These are phyloP conservation scores for Crypturellus tataupa DNA, from an alignment of 2,797 vertebrate genomes.

Conservation along the genomic window DNA sequence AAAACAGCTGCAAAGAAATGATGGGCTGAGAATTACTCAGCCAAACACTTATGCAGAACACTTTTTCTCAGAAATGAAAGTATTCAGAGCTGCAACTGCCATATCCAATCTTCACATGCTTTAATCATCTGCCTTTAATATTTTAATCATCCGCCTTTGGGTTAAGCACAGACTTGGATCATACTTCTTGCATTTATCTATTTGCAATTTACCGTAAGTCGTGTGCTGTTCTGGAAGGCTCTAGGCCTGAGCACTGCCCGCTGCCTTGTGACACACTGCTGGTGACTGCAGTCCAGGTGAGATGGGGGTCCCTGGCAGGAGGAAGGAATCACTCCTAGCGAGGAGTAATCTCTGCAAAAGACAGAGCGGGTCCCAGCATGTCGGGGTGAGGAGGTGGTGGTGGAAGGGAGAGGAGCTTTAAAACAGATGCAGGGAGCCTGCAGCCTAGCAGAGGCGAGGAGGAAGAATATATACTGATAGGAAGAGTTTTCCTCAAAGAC, in stretches of 20 bases:
- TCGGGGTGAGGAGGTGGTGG: background rate
- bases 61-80: background rate
- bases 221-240: background rate
- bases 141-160: background rate
- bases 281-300: background rate
- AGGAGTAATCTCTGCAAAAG: background rate
- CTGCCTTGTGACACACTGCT: background rate
- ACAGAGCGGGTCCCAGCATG: fast-evolving
- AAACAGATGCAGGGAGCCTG: background rate
- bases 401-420: background rate
- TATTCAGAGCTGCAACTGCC: background rate
- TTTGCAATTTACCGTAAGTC: background rate
- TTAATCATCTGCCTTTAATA: background rate
- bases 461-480: background rate
- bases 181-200: background rate
- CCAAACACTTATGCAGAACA: background rate
- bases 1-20: background rate
- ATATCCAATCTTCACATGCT: background rate
- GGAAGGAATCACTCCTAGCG: background rate
- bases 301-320: background rate
- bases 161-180: background rate
- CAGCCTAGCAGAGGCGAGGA: background rate
- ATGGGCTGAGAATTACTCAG: background rate
- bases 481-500: background rate
- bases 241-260: background rate